phyloP scores from a whole-genome alignment of 1,140 invertebrate species.

The Drosophila watanabei region DNA sequence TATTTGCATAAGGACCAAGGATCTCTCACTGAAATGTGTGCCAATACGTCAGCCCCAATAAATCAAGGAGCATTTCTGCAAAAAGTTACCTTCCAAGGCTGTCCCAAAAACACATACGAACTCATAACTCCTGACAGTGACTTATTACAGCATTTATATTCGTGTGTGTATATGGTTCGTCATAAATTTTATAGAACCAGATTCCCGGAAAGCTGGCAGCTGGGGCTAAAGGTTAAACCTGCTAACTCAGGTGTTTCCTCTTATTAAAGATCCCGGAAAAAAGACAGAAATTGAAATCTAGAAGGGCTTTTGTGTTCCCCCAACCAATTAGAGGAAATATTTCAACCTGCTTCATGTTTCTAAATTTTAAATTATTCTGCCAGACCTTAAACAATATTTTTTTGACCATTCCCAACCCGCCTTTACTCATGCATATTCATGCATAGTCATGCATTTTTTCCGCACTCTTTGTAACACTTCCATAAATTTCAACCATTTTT shows the following conservation, averaged over 20 bases:
- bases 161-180: constrained; percentile 46
- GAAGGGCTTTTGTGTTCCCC: not conserved
- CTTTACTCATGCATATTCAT: constrained; percentile 11
- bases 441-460: constrained; percentile 3
- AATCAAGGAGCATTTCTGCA: constrained; percentile 52
- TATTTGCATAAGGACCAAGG: constrained; percentile 20
- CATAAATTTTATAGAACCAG: constrained; percentile 56
- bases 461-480: constrained; percentile 19
- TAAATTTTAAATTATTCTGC: constrained; percentile 1
- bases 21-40: constrained; percentile 31
- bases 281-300: not conserved
- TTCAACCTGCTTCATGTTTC: not conserved
- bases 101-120: constrained; percentile 31
- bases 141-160: constrained; percentile 62
- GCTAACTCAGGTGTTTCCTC: constrained; percentile 10
- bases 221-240: constrained; percentile 4
- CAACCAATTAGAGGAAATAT: not conserved
- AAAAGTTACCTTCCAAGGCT: constrained; percentile 71
- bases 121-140: constrained; percentile 65
- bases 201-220: constrained; percentile 18
- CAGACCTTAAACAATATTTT: not conserved
- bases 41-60: constrained; percentile 55
- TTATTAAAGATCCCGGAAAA: not conserved
- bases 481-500: constrained; percentile 36
- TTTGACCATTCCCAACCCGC: not conserved